Percentiles rank a stretch among this genome's conserved stretches.
phyloP scores from a whole-genome alignment of 2,797 vertebrate genomes.

The Propithecus deckenii region DNA sequence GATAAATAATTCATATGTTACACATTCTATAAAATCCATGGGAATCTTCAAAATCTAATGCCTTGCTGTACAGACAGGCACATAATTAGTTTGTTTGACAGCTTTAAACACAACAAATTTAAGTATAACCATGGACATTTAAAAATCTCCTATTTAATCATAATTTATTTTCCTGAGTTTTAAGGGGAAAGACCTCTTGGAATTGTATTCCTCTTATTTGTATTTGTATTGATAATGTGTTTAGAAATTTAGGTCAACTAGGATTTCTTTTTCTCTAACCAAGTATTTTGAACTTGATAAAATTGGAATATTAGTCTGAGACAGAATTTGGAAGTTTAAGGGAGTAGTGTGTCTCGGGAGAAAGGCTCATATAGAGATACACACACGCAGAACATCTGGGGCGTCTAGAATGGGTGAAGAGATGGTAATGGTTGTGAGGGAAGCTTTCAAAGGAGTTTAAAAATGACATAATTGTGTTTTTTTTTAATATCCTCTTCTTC shows the following conservation, averaged over 20 bases:
- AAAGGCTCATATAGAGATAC: background rate
- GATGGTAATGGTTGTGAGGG: background rate
- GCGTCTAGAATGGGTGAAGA: background rate
- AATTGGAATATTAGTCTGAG: background rate
- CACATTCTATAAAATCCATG: background rate
- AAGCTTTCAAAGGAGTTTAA: conserved; percentile 9
- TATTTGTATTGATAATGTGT: background rate
- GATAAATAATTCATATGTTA: conserved; percentile 21
- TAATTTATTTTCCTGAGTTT: background rate
- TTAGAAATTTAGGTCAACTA: background rate
- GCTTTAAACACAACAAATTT: background rate
- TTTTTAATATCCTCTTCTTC: background rate
- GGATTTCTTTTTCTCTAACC: background rate
- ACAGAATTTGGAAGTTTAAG: conserved; percentile 1
- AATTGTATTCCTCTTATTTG: background rate
- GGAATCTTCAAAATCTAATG: background rate
- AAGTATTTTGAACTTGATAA: background rate
- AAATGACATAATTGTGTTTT: background rate
- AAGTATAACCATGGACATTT: background rate
- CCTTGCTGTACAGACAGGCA: background rate
- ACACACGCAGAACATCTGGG: background rate
- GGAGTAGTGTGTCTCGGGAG: background rate
- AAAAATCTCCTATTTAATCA: background rate
- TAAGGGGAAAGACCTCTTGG: background rate
- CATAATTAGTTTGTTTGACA: background rate